Conservation (phyloP, 1,140 invertebrate genomes). For the Sipha flava region DNA sequence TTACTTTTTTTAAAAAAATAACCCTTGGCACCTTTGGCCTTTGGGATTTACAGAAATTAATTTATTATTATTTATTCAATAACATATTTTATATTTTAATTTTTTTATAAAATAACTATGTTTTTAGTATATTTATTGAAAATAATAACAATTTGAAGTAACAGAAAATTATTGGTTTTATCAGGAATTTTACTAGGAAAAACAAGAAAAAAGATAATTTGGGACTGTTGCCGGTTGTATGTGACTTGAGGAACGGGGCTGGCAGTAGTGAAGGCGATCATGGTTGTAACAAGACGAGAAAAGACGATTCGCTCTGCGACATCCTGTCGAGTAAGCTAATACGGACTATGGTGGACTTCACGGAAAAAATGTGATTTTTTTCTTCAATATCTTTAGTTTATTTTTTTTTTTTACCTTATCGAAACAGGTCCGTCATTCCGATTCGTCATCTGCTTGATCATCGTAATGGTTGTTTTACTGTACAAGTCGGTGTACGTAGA, state of each 20-base stretch:
- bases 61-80: no score
- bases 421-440: slow-evolving; percentile 7
- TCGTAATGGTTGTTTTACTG: not conserved
- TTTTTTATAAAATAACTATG: no score
- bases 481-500: not conserved
- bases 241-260: not conserved
- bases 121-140: no score
- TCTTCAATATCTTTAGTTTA: not conserved
- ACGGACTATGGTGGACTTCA: not conserved
- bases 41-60: no score
- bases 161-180: not conserved
- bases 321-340: slow-evolving; percentile 10
- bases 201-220: not conserved
- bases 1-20: no score
- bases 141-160: no score
- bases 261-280: not conserved
- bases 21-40: no score
- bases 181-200: slow-evolving; percentile 1
- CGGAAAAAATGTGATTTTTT: not conserved
- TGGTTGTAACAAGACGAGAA: not conserved
- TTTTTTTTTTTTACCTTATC: not conserved
- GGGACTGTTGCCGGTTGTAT: not conserved
- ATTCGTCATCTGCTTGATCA: not conserved
- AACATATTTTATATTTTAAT: no score
- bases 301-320: not conserved